Percentiles rank a stretch among this genome's conserved stretches.
Conservation (phyloP, 2,888 invertebrate genomes). For the Drosophila vallismaia region DNA sequence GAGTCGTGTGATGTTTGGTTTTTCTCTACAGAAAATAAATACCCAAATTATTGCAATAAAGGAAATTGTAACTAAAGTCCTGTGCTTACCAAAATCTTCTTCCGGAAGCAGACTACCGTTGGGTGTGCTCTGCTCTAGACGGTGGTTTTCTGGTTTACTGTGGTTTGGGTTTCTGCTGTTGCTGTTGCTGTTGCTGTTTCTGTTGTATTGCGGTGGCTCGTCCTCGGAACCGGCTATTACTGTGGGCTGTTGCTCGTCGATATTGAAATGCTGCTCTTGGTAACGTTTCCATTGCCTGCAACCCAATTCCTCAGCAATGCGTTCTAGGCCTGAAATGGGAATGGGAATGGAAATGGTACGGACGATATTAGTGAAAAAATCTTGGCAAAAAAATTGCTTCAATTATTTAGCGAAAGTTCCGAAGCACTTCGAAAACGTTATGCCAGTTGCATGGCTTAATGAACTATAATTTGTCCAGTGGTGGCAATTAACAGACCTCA, state of each 20-base stretch:
- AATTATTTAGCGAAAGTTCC: conserved; percentile 43
- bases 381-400: conserved; percentile 9
- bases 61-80: background rate
- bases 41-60: background rate
- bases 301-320: conserved; percentile 98
- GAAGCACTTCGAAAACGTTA: conserved; percentile 22
- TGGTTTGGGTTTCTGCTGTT: conserved; percentile 46
- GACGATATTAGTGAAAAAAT: background rate
- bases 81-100: conserved; percentile 58
- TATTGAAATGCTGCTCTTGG: conserved; percentile 88
- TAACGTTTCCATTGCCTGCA: conserved; percentile 98
- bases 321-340: conserved; percentile 91
- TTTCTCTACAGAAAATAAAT: conserved; percentile 42
- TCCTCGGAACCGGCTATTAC: conserved; percentile 56
- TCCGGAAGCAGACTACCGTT: conserved; percentile 56
- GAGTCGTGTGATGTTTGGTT: conserved; percentile 70
- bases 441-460: conserved; percentile 36
- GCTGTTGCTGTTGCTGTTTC: conserved; percentile 42
- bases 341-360: background rate
- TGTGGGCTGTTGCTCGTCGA: conserved; percentile 77
- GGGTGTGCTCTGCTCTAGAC: conserved; percentile 58
- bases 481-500: conserved; percentile 48
- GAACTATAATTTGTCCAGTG: conserved; percentile 57
- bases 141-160: conserved; percentile 68
- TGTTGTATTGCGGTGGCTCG: conserved; percentile 44